These are phyloP conservation scores for Crotalus viridis DNA, from an alignment of 2,113 vertebrate genomes.

Conservation along the genomic window DNA sequence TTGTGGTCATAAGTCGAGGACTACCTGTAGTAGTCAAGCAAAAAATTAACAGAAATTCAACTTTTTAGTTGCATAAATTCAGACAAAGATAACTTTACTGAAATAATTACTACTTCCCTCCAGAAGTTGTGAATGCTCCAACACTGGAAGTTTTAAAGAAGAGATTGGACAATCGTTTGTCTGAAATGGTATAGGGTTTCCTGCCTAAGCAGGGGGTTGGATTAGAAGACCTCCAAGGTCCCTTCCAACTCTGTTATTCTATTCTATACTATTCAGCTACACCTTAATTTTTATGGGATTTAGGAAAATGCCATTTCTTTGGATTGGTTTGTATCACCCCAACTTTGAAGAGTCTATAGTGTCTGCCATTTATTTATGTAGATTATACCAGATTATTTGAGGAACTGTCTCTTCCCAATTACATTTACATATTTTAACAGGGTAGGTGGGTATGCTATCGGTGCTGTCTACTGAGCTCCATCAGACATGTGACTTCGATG, in stretches of 20 bases:
- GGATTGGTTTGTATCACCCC: not conserved
- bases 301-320: not conserved
- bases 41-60: not conserved
- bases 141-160: no score
- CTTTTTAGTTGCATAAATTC: not conserved
- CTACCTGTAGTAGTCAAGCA: not conserved
- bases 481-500: not conserved
- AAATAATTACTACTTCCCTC: no score
- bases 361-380: not conserved
- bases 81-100: not conserved
- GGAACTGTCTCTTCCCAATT: not conserved
- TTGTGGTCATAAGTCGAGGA: not conserved
- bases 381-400: not conserved
- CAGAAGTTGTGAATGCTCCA: no score
- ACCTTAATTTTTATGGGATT: not conserved
- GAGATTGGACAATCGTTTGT: no score
- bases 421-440: not conserved
- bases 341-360: not conserved
- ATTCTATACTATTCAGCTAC: not conserved
- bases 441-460: not conserved
- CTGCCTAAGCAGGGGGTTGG: no score
- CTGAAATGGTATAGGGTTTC: no score
- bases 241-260: no score
- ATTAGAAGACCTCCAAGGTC: no score
- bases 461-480: not conserved